phyloP scores from a whole-genome alignment of 2,113 vertebrate species.

The Sula dactylatra region DNA sequence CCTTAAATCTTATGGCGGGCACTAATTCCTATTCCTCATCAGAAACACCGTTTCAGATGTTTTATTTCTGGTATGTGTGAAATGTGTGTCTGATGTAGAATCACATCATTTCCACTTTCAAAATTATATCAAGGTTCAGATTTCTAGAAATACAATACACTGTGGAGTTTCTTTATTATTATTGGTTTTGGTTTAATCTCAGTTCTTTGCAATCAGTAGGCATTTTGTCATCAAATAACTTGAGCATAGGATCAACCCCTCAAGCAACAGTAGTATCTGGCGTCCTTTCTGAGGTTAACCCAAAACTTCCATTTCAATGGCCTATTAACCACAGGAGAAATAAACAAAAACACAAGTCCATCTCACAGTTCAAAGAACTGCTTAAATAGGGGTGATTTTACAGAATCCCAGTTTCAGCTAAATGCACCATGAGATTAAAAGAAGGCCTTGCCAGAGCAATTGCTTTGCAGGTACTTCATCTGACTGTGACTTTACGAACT shows the following conservation, averaged over 20 bases:
- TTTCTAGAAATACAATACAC: not conserved
- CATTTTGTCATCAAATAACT: not conserved
- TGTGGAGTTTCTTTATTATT: not conserved
- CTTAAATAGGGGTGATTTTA: not conserved
- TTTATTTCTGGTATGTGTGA: not conserved
- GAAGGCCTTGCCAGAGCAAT: not conserved
- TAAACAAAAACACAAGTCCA: not conserved
- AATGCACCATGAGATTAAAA: constrained; percentile 14
- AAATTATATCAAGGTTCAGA: not conserved
- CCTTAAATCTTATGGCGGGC: not conserved
- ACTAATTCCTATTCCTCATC: not conserved
- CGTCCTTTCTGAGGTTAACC: not conserved
- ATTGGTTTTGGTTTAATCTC: not conserved
- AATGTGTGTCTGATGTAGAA: not conserved
- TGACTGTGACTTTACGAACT: not conserved
- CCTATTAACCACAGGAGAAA: constrained; percentile 3
- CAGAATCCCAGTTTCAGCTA: not conserved
- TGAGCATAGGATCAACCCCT: not conserved
- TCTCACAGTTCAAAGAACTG: not conserved
- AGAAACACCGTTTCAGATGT: not conserved
- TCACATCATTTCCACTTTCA: not conserved
- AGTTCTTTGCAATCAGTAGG: not conserved
- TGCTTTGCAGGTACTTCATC: not conserved
- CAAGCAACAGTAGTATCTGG: not conserved
- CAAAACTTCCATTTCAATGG: not conserved